These are phyloP conservation scores for Ditylenchus dipsaci DNA, from an alignment of 1,140 invertebrate genomes.

Conservation along the genomic window DNA sequence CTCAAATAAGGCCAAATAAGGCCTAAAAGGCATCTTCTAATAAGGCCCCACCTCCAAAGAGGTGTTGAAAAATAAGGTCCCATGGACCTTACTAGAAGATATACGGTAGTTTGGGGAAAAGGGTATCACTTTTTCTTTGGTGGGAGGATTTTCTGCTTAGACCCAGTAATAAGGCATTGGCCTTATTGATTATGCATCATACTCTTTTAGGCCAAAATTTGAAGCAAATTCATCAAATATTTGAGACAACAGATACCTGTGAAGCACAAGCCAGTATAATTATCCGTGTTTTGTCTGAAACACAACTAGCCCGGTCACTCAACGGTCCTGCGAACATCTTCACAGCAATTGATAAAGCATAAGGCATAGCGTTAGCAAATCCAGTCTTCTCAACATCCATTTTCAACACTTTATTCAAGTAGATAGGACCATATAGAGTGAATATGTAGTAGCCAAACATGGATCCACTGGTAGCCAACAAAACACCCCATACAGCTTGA, in stretches of 20 bases:
- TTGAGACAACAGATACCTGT: background rate
- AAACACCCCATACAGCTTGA: no score
- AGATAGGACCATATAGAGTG: no score
- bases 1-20: no score
- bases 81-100: no score
- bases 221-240: background rate
- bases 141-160: background rate
- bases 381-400: background rate
- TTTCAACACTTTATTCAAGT: no score
- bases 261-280: background rate
- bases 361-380: background rate
- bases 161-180: background rate
- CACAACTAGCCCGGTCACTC: background rate
- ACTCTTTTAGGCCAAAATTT: background rate
- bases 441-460: no score
- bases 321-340: background rate
- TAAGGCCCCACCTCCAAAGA: no score
- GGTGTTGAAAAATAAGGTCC: no score
- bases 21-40: no score
- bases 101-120: background rate
- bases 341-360: background rate
- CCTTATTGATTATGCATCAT: background rate
- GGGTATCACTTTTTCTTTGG: background rate
- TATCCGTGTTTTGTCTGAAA: slow-evolving; percentile 1
- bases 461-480: background rate